Base-by-base conservation (phyloP, 2,797 vertebrate genomes). In the Ptychadena robeensis region DNA sequence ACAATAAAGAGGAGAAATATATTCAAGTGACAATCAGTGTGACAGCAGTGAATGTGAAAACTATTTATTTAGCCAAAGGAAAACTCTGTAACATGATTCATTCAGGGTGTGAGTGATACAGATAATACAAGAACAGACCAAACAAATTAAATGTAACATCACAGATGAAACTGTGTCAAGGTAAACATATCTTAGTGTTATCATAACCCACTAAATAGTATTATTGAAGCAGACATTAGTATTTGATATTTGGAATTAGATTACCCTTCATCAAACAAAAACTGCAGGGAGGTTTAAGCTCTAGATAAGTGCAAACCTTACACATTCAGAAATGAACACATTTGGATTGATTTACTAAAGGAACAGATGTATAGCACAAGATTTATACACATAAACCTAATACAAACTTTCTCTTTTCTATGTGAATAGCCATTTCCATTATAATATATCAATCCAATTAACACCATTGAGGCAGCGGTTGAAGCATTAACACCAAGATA, bases 1-100 rank as follows among this genome's bases (percentile, higher is more conserved):
- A 68, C n/a, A 35, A 18, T 40, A 38, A 70, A 70, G 68, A 25
- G 31, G 38, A 70, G 37, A 70, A 40, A 70, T 28, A 11, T 9
- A 70, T 70, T 70, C 44, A 70, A 18, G 35, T 70, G 35, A 40
- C 68, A 70, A 70, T 70, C 35, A 70, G 68, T 70, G 38, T 38
- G 67, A n/a, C 67, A 69, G 67, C 18, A 5, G 67, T n/a, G 25
- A 37, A 27, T 44, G 68, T 70, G 9, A 70, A 38, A 25, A 38
- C 68, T 44, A 69, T 37, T 38, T 38, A 35, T 70, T 70, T 35
- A 27, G 68, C 38, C 68, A 38, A 2, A 44, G 38, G n/a, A 70
- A 40, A 70, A 37, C 14, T 38, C 11, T 69, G 34, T 40, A 28
- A 70, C 34, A 38, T 44, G 35, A 70, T 70, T 27, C 68, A 70